These are phyloP conservation scores for Cichlasoma orientale DNA, from an alignment of 2,797 vertebrate genomes.

Conservation along the genomic window DNA sequence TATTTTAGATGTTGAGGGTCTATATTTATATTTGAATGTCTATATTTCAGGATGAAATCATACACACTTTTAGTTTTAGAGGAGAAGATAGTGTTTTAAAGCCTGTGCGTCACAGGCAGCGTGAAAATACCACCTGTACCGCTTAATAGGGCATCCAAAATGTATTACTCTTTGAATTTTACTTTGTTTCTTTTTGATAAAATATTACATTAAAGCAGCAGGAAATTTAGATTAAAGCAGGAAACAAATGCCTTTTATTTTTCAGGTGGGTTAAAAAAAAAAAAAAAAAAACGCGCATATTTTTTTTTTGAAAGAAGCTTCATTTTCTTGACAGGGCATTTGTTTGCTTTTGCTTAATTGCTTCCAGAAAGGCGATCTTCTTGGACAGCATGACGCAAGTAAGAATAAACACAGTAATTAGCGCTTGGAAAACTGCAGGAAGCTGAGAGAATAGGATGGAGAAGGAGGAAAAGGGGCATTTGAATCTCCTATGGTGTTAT, in stretches of 20 bases:
- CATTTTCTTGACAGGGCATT: conserved; percentile 55
- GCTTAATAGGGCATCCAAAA: neutral
- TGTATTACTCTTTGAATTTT: neutral
- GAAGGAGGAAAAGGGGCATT: conserved; percentile 57
- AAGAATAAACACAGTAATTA: conserved; percentile 83
- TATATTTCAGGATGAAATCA: neutral
- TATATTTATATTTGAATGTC: no score
- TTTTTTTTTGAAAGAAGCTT: conserved; percentile 7
- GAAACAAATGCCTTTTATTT: neutral
- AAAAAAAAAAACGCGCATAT: neutral
- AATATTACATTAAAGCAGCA: neutral
- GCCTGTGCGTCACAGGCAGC: neutral
- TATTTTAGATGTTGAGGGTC: neutral
- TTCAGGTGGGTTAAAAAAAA: neutral
- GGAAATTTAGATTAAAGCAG: neutral
- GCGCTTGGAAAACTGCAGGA: conserved; percentile 62
- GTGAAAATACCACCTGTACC: conserved; percentile 11
- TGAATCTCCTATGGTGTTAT: conserved; percentile 69
- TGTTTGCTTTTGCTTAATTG: conserved; percentile 73
- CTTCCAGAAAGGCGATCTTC: conserved; percentile 74
- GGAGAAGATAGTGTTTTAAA: neutral
- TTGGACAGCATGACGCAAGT: conserved; percentile 77
- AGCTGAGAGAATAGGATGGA: conserved; percentile 40
- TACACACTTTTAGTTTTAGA: neutral
- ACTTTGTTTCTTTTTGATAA: neutral